A percentile compares a stretch with the other conserved stretches of the same genome.
phyloP scores from a whole-genome alignment of 2,113 vertebrate genomes.

The Lepisosteus osseus region DNA sequence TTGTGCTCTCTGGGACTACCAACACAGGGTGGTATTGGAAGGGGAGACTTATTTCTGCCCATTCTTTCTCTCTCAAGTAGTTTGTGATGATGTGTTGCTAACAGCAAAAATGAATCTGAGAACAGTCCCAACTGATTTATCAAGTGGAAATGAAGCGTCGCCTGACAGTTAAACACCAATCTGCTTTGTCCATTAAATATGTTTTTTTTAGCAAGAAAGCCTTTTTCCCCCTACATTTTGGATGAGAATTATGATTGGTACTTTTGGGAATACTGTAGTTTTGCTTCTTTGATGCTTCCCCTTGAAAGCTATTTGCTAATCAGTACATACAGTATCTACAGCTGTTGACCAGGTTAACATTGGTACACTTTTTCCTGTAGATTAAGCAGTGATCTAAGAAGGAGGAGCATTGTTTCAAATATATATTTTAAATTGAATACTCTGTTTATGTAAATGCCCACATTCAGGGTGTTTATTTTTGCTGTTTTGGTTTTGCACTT shows the following conservation, averaged over 20 bases:
- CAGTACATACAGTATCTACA: too few species aligned
- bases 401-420: too few species aligned
- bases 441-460: too few species aligned
- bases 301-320: too few species aligned
- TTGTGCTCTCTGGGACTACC: slow-evolving; percentile 5
- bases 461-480: too few species aligned
- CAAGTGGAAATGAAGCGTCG: neutral
- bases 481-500: too few species aligned
- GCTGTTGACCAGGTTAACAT: too few species aligned
- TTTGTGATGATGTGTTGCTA: neutral
- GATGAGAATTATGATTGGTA: neutral
- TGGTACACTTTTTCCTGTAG: too few species aligned
- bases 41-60: neutral
- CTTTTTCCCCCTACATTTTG: neutral
- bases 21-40: neutral
- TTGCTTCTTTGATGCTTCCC: too few species aligned
- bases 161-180: neutral
- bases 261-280: neutral
- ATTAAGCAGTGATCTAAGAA: too few species aligned
- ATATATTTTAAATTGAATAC: too few species aligned
- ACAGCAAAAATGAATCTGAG: neutral
- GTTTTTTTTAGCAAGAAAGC: neutral
- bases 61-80: neutral
- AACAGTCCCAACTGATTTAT: slow-evolving; percentile 1
- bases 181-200: neutral